phyloP scores from a whole-genome alignment of 1,140 invertebrate species.

The Cepaea nemoralis region DNA sequence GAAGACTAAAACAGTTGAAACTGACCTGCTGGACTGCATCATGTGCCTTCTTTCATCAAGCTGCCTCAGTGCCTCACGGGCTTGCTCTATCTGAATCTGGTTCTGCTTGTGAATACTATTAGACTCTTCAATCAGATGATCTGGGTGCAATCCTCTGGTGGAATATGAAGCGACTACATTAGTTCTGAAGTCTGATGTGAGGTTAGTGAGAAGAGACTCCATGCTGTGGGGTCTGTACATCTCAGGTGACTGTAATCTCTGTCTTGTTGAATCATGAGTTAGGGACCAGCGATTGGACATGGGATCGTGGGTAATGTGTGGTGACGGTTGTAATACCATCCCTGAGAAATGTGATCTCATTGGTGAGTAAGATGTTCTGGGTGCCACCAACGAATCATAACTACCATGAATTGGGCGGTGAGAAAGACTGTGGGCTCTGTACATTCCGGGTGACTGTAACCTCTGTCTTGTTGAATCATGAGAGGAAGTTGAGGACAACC shows the following conservation, averaged over 20 bases:
- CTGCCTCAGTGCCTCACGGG: slow-evolving; percentile 47
- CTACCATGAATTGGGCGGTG: neutral
- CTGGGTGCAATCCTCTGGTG: slow-evolving; percentile 40
- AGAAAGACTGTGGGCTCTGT: slow-evolving; percentile 19
- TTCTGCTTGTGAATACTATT: slow-evolving; percentile 50
- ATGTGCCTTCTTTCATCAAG: slow-evolving; percentile 39
- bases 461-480: neutral
- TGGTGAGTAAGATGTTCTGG: slow-evolving; percentile 31
- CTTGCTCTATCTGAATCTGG: slow-evolving; percentile 50
- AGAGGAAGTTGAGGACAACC: slow-evolving; percentile 22
- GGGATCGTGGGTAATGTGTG: slow-evolving; percentile 1
- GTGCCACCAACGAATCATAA: slow-evolving; percentile 18
- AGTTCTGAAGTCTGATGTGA: slow-evolving; percentile 30
- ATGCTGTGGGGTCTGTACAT: slow-evolving; percentile 6
- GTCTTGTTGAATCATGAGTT: neutral
- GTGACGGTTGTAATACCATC: neutral
- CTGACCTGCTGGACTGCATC: neutral
- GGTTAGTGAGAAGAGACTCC: neutral
- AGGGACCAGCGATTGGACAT: neutral
- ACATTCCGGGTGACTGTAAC: neutral
- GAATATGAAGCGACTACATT: slow-evolving; percentile 31
- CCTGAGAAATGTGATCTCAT: slow-evolving; percentile 6
- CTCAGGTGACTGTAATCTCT: neutral
- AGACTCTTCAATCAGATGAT: slow-evolving; percentile 53
- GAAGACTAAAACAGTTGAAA: neutral